Evolutionary conservation across 2,797 vertebrate species (phyloP).

Genomic region (Acanthurus leucopareius): DNA sequence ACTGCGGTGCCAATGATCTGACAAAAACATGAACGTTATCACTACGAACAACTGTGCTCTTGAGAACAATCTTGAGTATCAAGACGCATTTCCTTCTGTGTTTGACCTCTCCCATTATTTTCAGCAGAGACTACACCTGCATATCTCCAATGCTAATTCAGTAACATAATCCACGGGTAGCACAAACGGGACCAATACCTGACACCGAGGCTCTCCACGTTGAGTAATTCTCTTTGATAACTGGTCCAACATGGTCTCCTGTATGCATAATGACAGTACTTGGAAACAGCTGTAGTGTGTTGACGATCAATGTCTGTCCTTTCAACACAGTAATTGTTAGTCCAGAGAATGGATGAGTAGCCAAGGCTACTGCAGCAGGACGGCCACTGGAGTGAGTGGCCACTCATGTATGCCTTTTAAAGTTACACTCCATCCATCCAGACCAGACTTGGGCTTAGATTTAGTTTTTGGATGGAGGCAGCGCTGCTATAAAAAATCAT

Average conservation of each 20-base stretch:
- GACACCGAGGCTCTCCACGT: slow-evolving; percentile 21
- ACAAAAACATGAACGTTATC: slow-evolving; percentile 37
- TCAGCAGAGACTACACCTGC: slow-evolving; percentile 18
- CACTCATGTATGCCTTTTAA: slow-evolving; percentile 84
- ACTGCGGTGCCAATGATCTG: slow-evolving; percentile 31
- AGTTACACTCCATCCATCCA: slow-evolving; percentile 76
- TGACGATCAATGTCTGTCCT: slow-evolving; percentile 68
- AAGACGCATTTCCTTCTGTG: slow-evolving; percentile 32
- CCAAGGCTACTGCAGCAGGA: slow-evolving; percentile 50
- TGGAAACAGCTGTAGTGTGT: slow-evolving; percentile 58
- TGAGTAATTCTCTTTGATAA: slow-evolving; percentile 68
- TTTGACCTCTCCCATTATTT: slow-evolving; percentile 42
- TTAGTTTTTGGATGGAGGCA: slow-evolving; percentile 75
- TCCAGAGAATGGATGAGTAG: slow-evolving; percentile 78
- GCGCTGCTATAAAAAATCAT: slow-evolving; percentile 73
- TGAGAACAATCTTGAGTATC: slow-evolving; percentile 22
- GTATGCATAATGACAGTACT: slow-evolving; percentile 60
- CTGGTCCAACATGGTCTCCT: slow-evolving; percentile 43
- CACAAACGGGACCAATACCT: slow-evolving; percentile 31
- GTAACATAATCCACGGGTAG: slow-evolving; percentile 27
- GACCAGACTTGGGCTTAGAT: slow-evolving; percentile 72
- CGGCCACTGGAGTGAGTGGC: slow-evolving; percentile 64
- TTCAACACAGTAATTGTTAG: slow-evolving; percentile 74
- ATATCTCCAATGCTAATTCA: slow-evolving; percentile 57
- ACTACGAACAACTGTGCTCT: slow-evolving; percentile 8